Base-by-base conservation (phyloP, 2,888 invertebrate species). In the Hofmannophila pseudospretella region DNA sequence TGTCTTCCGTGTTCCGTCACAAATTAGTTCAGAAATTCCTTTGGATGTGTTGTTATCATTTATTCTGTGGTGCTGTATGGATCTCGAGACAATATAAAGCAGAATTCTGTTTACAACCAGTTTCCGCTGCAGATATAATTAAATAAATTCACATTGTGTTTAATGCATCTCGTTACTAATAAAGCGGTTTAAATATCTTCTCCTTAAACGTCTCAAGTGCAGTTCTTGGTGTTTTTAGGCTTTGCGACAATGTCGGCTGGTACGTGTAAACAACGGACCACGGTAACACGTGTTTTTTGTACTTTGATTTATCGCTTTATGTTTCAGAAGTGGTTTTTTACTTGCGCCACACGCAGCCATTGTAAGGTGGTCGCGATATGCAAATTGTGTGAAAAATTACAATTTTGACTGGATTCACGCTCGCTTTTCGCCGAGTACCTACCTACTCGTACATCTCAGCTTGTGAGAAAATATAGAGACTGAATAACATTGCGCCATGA, bases 281-380 rank as follows among this genome's bases (percentile, higher is more conserved):
- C 62, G 68, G 75, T 78, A 79, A 82, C 84, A 81, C 84, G 72
- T 81, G 66, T 73, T 81, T 77, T 84, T 82, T 84, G 72, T 69
- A 57, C 68, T 73, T 78, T 80, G 84, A 84, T 82, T 84, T 85
- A 85, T 80, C 75, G 79, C 81, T 78, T 78, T 72, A 69, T 51
- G 69, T 81, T 81, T 71, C 75, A 77, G 70, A 79, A 80, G 72
- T 70, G 55, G 58, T 66, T 80, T 84, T 81, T 82, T 80, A 65
- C 69, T 56, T 56, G 57, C 25, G 66, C 84, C 85, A 84, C 85
- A 81, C 85, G 65, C 84, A 70, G 76, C 60, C 66, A 67, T 70
- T 66, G 73, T 57, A 43, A 46, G 37, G 36, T 34, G 32, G 36
- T 30, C 50, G 57, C 54, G 58, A 51, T 59, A 71, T 72, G 71